Percentiles rank a stretch among this genome's conserved stretches.
Conservation (phyloP, 2,797 vertebrate species). For the Eutrigla gurnardus region DNA sequence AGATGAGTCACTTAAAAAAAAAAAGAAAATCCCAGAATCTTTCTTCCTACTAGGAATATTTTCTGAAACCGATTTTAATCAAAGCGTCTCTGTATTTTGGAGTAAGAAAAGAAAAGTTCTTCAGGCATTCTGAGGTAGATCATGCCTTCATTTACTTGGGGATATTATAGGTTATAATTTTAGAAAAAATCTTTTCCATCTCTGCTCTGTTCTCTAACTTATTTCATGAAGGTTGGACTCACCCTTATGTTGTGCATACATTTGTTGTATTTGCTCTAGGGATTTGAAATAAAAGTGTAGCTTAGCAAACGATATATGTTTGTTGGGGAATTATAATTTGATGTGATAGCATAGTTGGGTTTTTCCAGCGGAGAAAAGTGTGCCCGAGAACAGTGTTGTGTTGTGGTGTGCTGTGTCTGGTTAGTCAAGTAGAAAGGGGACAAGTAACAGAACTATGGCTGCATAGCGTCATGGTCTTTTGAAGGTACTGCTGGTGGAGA, state of each 20-base stretch:
- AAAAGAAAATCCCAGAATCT: not conserved
- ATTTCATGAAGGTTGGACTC: not conserved
- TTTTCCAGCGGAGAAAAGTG: constrained; percentile 15
- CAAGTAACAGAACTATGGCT: constrained; percentile 9
- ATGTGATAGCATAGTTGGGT: constrained; percentile 1
- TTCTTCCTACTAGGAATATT: not conserved
- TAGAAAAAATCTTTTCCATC: not conserved
- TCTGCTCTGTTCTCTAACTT: not conserved
- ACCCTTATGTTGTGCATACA: not conserved
- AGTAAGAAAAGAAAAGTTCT: not conserved
- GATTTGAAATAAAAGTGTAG: not conserved
- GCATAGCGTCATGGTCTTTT: constrained; percentile 9
- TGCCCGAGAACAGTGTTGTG: constrained; percentile 21
- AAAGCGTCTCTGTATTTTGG: not conserved
- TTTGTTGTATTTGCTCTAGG: not conserved
- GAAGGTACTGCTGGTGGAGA: not conserved
- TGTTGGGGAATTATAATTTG: constrained; percentile 6
- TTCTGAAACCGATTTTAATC: not conserved
- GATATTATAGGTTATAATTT: not conserved
- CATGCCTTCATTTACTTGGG: not conserved
- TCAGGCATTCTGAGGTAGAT: not conserved
- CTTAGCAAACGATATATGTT: not conserved
- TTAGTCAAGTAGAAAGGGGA: constrained; percentile 45
- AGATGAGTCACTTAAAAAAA: constrained; percentile 2
- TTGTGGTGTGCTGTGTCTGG: constrained; percentile 15